Evolutionary conservation across 2,797 vertebrate genomes (phyloP).

Genomic region (Salarias fasciatus): DNA sequence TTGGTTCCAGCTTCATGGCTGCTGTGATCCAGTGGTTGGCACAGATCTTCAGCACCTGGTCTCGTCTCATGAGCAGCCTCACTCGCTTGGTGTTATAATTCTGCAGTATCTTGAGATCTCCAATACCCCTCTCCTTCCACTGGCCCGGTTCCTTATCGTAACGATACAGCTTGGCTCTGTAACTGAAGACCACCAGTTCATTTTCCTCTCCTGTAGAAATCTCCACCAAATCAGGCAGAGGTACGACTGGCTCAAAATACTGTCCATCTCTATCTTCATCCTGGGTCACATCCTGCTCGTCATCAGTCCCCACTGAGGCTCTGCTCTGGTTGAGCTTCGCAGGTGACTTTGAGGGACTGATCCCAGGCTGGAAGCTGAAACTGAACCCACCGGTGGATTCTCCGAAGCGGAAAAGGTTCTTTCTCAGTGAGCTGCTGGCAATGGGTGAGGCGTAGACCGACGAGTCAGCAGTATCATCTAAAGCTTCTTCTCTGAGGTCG

Average conservation of each 20-base stretch:
- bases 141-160: slow-evolving; percentile 92
- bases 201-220: slow-evolving; percentile 97
- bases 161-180: slow-evolving; percentile 96
- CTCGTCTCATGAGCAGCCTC: slow-evolving; percentile 95
- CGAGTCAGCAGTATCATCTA: slow-evolving; percentile 87
- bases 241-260: slow-evolving; percentile 97
- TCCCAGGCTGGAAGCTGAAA: slow-evolving; percentile 95
- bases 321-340: slow-evolving; percentile 92
- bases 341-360: slow-evolving; percentile 95
- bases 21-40: slow-evolving; percentile 96
- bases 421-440: slow-evolving; percentile 87
- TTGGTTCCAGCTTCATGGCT: slow-evolving; percentile 91
- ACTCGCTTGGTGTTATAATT: slow-evolving; percentile 90
- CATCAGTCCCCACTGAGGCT: slow-evolving; percentile 90
- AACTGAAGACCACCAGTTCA: slow-evolving; percentile 93
- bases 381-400: slow-evolving; percentile 93
- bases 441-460: slow-evolving; percentile 90
- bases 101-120: slow-evolving; percentile 96
- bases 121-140: slow-evolving; percentile 98
- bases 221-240: slow-evolving; percentile 93
- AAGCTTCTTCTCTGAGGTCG: slow-evolving; percentile 88
- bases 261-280: slow-evolving; percentile 95
- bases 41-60: slow-evolving; percentile 98
- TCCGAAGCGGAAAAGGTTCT: slow-evolving; percentile 95
- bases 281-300: slow-evolving; percentile 92